Conservation (phyloP, 2,113 vertebrate species). For the Eidolon helvum region DNA sequence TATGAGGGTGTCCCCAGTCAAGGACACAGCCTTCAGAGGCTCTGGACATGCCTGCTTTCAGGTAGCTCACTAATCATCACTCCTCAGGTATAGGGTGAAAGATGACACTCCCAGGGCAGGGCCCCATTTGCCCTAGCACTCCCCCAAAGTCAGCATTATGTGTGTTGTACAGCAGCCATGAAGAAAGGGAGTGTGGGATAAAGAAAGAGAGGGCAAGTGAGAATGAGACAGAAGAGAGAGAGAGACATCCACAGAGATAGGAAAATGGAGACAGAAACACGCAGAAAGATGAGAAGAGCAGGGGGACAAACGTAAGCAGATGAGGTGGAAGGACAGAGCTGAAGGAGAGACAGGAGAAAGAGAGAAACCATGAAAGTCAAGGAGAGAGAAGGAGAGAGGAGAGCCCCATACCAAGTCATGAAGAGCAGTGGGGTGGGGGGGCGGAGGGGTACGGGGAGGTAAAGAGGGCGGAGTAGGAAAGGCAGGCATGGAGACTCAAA, state of each 20-base stretch:
- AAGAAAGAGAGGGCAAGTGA: not conserved
- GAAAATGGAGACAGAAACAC: not conserved
- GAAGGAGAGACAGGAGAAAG: not conserved
- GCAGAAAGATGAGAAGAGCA: too few species aligned
- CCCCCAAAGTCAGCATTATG: not conserved
- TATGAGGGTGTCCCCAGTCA: not conserved
- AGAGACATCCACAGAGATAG: not conserved
- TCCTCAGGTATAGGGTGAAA: too few species aligned
- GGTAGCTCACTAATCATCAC: not conserved
- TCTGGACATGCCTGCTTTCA: not conserved
- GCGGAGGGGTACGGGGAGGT: rapidly evolving
- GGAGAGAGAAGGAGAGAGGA: not conserved
- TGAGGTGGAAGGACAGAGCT: not conserved
- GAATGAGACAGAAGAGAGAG: not conserved
- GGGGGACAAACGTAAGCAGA: not conserved
- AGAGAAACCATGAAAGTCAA: not conserved
- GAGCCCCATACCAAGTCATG: not conserved
- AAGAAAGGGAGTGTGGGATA: not conserved
- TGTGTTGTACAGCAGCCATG: rapidly evolving
- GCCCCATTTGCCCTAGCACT: not conserved
- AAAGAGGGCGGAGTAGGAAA: not conserved
- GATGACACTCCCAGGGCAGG: too few species aligned
- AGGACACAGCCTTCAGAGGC: not conserved
- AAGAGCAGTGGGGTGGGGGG: not conserved
- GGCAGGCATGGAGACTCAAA: not conserved